These are phyloP conservation scores for Polyploca ridens DNA, from an alignment of 2,888 invertebrate species.

Conservation along the genomic window DNA sequence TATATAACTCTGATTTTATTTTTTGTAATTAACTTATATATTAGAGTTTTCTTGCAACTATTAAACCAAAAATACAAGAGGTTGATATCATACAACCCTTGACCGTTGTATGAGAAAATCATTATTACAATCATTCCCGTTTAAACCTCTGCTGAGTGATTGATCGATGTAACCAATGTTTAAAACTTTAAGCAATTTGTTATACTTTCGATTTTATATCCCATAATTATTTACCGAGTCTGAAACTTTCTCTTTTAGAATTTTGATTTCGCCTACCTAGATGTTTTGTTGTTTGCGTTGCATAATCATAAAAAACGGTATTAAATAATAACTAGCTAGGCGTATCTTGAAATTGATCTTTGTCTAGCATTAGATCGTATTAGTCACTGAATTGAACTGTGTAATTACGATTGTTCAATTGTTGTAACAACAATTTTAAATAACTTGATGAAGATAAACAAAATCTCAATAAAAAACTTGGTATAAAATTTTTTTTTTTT, in stretches of 20 bases:
- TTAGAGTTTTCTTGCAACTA: no score
- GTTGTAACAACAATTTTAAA: constrained; percentile 9
- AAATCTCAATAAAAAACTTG: background rate
- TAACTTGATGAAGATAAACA: background rate
- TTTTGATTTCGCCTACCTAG: constrained; percentile 45
- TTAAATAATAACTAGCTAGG: constrained; percentile 34
- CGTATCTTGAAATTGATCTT: constrained; percentile 37
- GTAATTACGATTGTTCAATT: constrained; percentile 18
- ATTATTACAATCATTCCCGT: background rate
- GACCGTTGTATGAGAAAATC: background rate
- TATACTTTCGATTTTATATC: constrained; percentile 67
- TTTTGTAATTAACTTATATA: no score
- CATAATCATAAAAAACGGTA: constrained; percentile 41
- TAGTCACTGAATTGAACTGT: constrained; percentile 30
- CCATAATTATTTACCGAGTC: constrained; percentile 61
- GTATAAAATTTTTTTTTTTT: no score
- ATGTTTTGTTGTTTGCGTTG: constrained; percentile 27
- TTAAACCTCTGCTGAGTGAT: constrained; percentile 43
- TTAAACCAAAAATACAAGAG: no score
- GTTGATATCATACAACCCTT: background rate
- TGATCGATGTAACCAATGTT: constrained; percentile 52
- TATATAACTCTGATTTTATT: no score
- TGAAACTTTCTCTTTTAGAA: constrained; percentile 66
- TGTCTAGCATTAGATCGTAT: constrained; percentile 28
- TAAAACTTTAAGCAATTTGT: constrained; percentile 61